Evolutionary conservation across 2,888 invertebrate genomes (phyloP), one percentile per base, ranked within the genome.

Genomic region (Sinohyriopsis cumingii): DNA sequence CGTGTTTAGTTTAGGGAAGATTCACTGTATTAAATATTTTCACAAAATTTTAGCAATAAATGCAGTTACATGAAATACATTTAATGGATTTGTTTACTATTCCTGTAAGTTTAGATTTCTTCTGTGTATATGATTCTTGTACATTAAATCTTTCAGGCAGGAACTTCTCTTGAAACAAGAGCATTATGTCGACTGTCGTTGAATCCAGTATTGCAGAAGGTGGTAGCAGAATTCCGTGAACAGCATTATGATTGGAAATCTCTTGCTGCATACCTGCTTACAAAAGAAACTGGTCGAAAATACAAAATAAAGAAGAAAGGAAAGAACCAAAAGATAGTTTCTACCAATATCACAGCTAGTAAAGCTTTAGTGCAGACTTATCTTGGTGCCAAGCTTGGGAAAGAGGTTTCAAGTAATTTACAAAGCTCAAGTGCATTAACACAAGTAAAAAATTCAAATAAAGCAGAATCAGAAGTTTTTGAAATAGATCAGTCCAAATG

Each of bases 221-320:
- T 64, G 1, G 83, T 85, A 25, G 55, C 59, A 18, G 64, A 69
- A n/a, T 85, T 80, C 67, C 69, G 84, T 1, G 57, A 63, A 5
- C 63, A 78, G 24, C 85, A 85, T 62, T 45, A 66, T 12, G 85
- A 85, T 63, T 85, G 85, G 85, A 73, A 72, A 53, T 76, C 80
- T 12, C 71, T 85, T 53, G 78, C 81, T 9, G 80, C 80, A 7
- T 85, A 74, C 59, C 60, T 85, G 4, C 63, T 80, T 45, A 69
- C 73, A 22, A 84, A 84, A 71, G 80, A 81, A 56, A 82, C 84
- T 1, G 82, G 84, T 1, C 66, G 84, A 3, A 68, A 82, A n/a
- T 79, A 76, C 63, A 78, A 76, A 62, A 76, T 75, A 55, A 80
- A 75, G 60, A 73, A 72, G 57, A 76, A 76, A 45, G 45, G 55